Conservation (phyloP, 2,113 vertebrate genomes). For the Nyctibius bracteatus region DNA sequence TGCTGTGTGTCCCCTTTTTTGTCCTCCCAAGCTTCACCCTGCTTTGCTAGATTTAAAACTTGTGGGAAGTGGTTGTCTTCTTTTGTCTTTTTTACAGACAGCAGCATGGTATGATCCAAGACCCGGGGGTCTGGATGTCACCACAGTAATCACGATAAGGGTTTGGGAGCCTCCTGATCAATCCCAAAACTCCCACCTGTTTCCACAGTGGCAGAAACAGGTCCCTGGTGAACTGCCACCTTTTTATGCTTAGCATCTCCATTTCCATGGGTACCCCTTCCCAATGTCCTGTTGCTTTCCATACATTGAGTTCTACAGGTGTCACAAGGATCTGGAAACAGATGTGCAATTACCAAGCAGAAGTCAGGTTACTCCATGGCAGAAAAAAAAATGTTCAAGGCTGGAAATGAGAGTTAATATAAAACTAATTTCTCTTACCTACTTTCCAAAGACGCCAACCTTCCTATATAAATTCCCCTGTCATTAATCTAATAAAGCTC, state of each 20-base stretch:
- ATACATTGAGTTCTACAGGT: neutral
- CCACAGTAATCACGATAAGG: accelerated
- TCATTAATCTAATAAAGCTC: conserved; percentile 22
- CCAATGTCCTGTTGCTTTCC: neutral
- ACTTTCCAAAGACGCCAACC: neutral
- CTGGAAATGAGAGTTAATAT: neutral
- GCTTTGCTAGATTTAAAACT: neutral
- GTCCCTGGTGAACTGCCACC: neutral
- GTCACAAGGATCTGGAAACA: neutral
- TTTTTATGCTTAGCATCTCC: neutral
- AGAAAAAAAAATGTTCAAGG: neutral
- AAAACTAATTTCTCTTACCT: neutral
- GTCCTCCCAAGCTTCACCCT: neutral
- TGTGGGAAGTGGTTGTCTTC: accelerated
- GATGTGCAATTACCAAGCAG: neutral
- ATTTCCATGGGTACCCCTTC: neutral
- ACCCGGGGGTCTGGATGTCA: neutral
- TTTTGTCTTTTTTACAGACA: neutral
- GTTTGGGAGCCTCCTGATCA: neutral
- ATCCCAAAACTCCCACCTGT: neutral
- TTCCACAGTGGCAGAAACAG: neutral
- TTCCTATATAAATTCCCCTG: neutral
- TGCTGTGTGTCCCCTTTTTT: neutral
- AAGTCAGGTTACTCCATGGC: neutral
- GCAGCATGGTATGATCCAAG: neutral